A percentile compares a stretch with the other conserved stretches of the same genome.
Evolutionary conservation across 2,888 invertebrate genomes (phyloP).

Genomic region (Sipha maydis): DNA sequence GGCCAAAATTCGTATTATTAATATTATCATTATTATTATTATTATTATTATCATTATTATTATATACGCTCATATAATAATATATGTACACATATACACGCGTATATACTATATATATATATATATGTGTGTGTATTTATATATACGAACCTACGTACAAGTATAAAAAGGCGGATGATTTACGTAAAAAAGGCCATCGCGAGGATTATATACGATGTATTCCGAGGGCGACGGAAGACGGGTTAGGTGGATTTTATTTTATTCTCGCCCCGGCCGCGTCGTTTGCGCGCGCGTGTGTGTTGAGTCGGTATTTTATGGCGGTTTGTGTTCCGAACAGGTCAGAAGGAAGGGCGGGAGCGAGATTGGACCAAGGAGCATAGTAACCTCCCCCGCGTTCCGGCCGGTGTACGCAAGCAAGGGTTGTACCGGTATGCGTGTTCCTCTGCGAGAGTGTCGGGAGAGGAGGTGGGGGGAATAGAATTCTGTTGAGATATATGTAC

Average conservation of each 20-base stretch:
- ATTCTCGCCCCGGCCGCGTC: constrained; percentile 42
- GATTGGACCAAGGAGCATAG: constrained; percentile 48
- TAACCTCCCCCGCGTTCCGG: constrained; percentile 18
- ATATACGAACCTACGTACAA: neutral
- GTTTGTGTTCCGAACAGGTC: constrained; percentile 55
- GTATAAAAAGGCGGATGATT: constrained; percentile 51
- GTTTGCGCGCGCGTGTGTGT: constrained; percentile 17
- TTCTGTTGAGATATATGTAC: neutral
- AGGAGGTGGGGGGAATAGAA: neutral
- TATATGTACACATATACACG: neutral
- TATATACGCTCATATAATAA: neutral
- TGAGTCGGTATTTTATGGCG: constrained; percentile 57
- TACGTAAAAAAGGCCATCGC: constrained; percentile 56
- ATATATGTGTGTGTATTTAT: neutral
- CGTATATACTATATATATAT: neutral
- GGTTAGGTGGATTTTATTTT: constrained; percentile 58
- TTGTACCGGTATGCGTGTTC: neutral
- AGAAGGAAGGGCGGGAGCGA: neutral
- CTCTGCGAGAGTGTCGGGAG: neutral
- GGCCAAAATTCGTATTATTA: constrained; percentile 38
- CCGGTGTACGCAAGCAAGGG: neutral
- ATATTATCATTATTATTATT: constrained; percentile 1
- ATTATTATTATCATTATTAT: no score
- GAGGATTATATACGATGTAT: constrained; percentile 38
- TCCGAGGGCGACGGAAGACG: constrained; percentile 9